Evolutionary conservation across 1,140 invertebrate species (phyloP).

Genomic region (Agrypnia vestita): DNA sequence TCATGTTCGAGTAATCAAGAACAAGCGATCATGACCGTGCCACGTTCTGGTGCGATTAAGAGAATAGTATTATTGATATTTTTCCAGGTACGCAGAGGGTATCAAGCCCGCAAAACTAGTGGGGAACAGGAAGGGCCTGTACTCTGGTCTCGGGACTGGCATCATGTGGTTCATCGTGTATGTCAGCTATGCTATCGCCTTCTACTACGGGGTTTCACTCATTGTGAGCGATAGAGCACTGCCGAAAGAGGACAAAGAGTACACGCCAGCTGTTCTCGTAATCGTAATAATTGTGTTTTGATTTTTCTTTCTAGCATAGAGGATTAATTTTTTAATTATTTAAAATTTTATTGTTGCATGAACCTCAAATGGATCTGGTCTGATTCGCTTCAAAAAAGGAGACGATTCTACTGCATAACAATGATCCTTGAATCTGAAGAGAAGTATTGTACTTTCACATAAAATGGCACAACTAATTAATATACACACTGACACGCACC

Average conservation of each 20-base stretch:
- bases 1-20: too few relatives aligned
- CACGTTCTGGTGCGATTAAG: too few relatives aligned
- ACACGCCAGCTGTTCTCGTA: slow-evolving; percentile 79
- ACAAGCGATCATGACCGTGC: too few relatives aligned
- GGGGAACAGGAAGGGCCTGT: slow-evolving; percentile 81
- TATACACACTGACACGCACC: too few relatives aligned
- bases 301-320: background rate
- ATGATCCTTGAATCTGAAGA: background rate
- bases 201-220: slow-evolving; percentile 86
- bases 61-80: slow-evolving; percentile 34
- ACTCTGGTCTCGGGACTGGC: slow-evolving; percentile 79
- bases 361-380: background rate
- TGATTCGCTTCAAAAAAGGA: background rate
- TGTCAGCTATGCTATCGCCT: slow-evolving; percentile 84
- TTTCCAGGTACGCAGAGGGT: slow-evolving; percentile 69
- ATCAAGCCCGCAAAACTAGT: slow-evolving; percentile 78
- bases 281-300: slow-evolving; percentile 72
- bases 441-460: background rate
- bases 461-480: background rate
- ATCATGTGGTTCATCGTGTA: slow-evolving; percentile 85
- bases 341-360: background rate
- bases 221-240: slow-evolving; percentile 74
- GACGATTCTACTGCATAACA: background rate
- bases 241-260: slow-evolving; percentile 71
- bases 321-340: background rate